These are phyloP conservation scores for Chlamydotis undulata DNA, from an alignment of 2,113 vertebrate genomes.

Conservation along the genomic window DNA sequence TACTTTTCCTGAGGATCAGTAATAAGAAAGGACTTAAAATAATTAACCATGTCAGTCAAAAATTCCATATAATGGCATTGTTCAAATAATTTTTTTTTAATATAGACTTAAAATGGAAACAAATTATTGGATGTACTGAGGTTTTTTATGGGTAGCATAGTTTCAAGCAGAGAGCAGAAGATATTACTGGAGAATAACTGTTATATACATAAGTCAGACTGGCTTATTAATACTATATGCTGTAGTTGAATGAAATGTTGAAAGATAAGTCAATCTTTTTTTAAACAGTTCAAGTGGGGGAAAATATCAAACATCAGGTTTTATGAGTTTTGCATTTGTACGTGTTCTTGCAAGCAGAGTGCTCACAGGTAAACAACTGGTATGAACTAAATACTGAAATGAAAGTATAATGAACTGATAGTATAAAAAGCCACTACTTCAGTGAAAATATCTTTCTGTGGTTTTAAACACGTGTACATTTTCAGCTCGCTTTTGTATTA, in stretches of 20 bases:
- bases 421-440: neutral
- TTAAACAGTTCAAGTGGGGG: neutral
- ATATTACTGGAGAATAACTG: neutral
- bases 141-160: neutral
- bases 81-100: neutral
- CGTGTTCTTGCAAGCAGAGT: neutral
- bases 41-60: neutral
- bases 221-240: neutral
- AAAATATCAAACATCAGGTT: conserved; percentile 20
- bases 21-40: neutral
- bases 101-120: neutral
- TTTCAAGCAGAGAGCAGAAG: neutral
- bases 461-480: neutral
- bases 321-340: conserved; percentile 15
- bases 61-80: neutral
- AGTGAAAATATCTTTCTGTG: neutral
- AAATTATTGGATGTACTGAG: neutral
- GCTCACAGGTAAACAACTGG: conserved; percentile 13
- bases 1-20: neutral
- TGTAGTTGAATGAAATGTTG: conserved; percentile 1
- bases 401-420: neutral
- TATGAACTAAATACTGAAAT: neutral
- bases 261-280: conserved; percentile 3
- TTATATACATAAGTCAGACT: neutral
- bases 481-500: neutral